Evolutionary conservation across 2,113 vertebrate species (phyloP).

Genomic region (Entomyzon cyanotis): DNA sequence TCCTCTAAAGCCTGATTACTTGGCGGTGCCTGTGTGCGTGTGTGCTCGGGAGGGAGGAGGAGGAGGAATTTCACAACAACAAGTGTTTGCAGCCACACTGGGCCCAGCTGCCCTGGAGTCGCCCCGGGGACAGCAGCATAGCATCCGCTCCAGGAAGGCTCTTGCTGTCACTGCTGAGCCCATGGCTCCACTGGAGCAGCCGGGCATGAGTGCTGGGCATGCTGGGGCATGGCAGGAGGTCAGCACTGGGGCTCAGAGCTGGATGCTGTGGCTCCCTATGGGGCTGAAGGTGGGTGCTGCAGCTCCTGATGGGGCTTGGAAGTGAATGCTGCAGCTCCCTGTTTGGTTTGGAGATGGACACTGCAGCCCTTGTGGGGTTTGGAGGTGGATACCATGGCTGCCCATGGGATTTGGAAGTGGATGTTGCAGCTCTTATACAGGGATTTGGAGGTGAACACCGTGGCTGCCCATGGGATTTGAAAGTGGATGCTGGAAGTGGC

Average conservation of each 20-base stretch:
- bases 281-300: not conserved
- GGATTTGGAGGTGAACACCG: not conserved
- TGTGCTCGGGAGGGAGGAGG: slow-evolving; percentile 32
- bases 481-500: not conserved
- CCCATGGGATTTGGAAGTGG: not conserved
- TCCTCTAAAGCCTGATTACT: slow-evolving; percentile 71
- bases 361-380: not conserved
- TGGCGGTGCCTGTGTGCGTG: slow-evolving; percentile 46
- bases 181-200: not conserved
- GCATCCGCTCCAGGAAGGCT: not conserved
- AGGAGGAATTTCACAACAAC: slow-evolving; percentile 60
- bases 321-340: not conserved
- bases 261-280: accelerated
- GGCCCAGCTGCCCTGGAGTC: slow-evolving; percentile 14
- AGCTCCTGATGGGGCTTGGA: not conserved
- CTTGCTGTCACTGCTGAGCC: not conserved
- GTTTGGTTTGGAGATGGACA: not conserved
- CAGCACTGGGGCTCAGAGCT: not conserved
- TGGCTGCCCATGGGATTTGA: not conserved
- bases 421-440: not conserved
- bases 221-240: not conserved
- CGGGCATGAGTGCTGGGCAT: not conserved
- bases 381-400: not conserved
- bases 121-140: not conserved
- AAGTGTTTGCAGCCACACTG: slow-evolving; percentile 35